Conservation (phyloP, 30 jellyfish, hydroid and myxozoan species). For the Nemopilema nomurai region DNA sequence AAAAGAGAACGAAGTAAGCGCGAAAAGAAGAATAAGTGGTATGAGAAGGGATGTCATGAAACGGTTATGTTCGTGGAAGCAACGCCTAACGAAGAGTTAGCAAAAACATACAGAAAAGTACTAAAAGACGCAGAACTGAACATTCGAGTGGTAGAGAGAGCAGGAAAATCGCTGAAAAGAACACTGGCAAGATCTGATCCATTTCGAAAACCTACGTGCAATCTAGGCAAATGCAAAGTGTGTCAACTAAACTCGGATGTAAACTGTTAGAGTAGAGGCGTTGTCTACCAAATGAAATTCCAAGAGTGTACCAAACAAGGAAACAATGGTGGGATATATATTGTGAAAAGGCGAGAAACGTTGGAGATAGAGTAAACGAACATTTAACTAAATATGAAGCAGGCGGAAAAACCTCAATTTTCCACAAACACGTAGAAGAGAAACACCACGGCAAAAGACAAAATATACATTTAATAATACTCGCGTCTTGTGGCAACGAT, state of each 20-base stretch:
- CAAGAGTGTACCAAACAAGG: too few species aligned
- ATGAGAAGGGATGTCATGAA: constrained; percentile 20
- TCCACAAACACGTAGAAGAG: too few species aligned
- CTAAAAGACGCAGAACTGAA: constrained; percentile 32
- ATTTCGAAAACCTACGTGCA: constrained; percentile 5
- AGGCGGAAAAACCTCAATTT: too few species aligned
- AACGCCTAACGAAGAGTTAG: constrained; percentile 19
- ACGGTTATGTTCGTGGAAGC: constrained; percentile 35
- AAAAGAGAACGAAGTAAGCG: too few species aligned
- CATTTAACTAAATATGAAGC: too few species aligned
- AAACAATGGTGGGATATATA: constrained; percentile 4
- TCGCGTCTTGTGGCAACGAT: too few species aligned
- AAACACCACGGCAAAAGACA: too few species aligned
- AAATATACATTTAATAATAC: too few species aligned
- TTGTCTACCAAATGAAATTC: constrained; percentile 17
- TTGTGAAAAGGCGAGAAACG: constrained; percentile 24
- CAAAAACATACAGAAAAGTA: constrained; percentile 16
- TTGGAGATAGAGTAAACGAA: constrained; percentile 10
- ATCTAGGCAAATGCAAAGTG: constrained; percentile 3
- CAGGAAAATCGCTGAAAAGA: constrained; percentile 37
- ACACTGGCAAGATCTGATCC: too few species aligned
- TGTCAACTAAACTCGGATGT: constrained; percentile 2
- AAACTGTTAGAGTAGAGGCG: constrained; percentile 42
- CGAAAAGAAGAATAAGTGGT: too few species aligned
- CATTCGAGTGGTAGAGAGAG: constrained; percentile 29